Evolutionary conservation across 1,140 invertebrate species (phyloP).

Genomic region (Vanessa tameamea): DNA sequence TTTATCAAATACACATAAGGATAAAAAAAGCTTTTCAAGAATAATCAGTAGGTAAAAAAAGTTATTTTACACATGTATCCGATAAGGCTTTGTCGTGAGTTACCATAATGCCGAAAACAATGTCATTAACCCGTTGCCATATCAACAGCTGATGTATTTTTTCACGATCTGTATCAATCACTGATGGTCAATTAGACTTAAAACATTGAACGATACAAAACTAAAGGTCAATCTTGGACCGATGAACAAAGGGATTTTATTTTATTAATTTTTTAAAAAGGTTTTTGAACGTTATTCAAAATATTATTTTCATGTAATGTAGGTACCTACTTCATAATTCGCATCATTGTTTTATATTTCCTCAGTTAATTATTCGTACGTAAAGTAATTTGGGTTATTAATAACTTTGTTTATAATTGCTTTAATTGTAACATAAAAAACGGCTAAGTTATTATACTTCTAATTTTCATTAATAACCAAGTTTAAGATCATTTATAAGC

Average conservation of each 20-base stretch:
- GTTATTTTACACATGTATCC: neutral
- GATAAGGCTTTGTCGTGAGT: constrained; percentile 27
- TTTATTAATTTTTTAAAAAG: neutral
- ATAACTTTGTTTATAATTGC: too few species aligned
- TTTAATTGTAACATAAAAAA: too few species aligned
- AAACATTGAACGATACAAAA: constrained; percentile 1
- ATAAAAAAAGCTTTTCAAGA: too few species aligned
- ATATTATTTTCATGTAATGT: neutral
- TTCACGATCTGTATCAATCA: constrained; percentile 31
- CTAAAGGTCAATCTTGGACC: neutral
- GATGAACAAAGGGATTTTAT: neutral
- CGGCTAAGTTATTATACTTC: too few species aligned
- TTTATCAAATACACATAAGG: too few species aligned
- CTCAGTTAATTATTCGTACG: too few species aligned
- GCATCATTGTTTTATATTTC: too few species aligned
- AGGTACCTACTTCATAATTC: neutral
- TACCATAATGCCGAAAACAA: constrained; percentile 2
- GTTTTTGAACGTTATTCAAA: neutral
- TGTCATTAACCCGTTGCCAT: constrained; percentile 24
- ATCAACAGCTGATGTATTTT: constrained; percentile 13
- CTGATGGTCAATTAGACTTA: neutral
- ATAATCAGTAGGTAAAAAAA: too few species aligned
- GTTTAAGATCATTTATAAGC: too few species aligned
- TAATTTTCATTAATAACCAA: too few species aligned
- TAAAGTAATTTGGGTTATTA: too few species aligned